Conservation (phyloP, 2,113 vertebrate species). For the Thinocorus orbignyianus region DNA sequence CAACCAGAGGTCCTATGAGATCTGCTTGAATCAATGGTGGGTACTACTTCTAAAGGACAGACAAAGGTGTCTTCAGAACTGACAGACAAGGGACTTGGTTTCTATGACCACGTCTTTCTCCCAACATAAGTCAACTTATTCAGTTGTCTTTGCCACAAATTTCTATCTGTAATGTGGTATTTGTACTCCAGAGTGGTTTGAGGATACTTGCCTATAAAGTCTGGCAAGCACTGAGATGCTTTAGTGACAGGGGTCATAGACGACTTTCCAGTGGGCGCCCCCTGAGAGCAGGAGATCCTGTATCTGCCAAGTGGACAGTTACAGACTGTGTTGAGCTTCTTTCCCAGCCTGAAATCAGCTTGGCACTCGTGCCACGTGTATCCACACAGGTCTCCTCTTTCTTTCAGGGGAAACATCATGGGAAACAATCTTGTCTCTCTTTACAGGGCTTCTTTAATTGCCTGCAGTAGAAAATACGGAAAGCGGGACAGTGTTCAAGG, state of each 20-base stretch:
- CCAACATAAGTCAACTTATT: background rate
- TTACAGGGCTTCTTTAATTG: background rate
- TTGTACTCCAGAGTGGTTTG: background rate
- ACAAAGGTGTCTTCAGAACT: background rate
- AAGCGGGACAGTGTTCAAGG: background rate
- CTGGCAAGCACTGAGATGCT: background rate
- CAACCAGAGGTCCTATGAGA: background rate
- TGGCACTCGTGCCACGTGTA: accelerated
- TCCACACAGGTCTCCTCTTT: background rate
- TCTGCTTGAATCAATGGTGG: background rate
- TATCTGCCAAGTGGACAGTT: background rate
- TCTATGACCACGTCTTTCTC: background rate
- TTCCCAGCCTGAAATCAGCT: background rate
- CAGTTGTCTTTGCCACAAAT: background rate
- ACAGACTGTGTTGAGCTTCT: background rate
- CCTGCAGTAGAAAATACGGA: background rate
- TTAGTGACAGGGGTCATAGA: background rate
- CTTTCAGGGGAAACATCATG: background rate
- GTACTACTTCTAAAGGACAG: background rate
- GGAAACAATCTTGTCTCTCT: background rate
- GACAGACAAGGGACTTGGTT: background rate
- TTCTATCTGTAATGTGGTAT: background rate
- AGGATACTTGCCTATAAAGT: background rate
- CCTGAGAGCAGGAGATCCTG: background rate
- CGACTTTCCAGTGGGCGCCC: background rate